phyloP scores from a whole-genome alignment of 2,888 invertebrate genomes.

The Tetragonisca angustula region DNA sequence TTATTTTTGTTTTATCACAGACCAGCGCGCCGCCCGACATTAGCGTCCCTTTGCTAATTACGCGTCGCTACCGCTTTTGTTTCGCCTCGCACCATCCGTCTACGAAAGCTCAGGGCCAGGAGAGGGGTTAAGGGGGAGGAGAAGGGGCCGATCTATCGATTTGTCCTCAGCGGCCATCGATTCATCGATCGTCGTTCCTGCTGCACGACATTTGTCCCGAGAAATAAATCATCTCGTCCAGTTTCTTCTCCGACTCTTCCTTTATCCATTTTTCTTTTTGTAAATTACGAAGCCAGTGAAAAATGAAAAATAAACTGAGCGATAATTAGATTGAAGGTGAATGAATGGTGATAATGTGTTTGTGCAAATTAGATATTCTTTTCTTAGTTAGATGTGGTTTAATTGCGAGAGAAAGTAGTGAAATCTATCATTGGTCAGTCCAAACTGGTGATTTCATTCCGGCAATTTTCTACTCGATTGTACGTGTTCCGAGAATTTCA shows the following conservation, averaged over 20 bases:
- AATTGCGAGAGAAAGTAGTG: slow-evolving; percentile 18
- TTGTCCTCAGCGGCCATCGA: slow-evolving; percentile 23
- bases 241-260: neutral
- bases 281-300: no score
- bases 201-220: neutral
- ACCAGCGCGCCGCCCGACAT: slow-evolving; percentile 64
- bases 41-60: slow-evolving; percentile 55
- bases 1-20: slow-evolving; percentile 59
- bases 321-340: neutral
- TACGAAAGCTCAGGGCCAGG: slow-evolving; percentile 53
- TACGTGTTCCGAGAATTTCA: neutral
- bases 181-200: slow-evolving; percentile 26
- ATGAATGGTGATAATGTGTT: neutral
- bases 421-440: slow-evolving; percentile 18
- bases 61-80: slow-evolving; percentile 51
- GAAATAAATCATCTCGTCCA: neutral
- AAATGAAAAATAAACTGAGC: neutral
- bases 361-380: neutral
- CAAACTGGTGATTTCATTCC: neutral
- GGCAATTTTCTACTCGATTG: neutral
- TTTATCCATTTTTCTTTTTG: neutral
- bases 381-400: neutral
- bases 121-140: slow-evolving; percentile 38
- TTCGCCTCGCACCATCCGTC: slow-evolving; percentile 47
- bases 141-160: slow-evolving; percentile 34